Base-by-base conservation (phyloP, 2,797 vertebrate species). In the Sebastes miniatus region DNA sequence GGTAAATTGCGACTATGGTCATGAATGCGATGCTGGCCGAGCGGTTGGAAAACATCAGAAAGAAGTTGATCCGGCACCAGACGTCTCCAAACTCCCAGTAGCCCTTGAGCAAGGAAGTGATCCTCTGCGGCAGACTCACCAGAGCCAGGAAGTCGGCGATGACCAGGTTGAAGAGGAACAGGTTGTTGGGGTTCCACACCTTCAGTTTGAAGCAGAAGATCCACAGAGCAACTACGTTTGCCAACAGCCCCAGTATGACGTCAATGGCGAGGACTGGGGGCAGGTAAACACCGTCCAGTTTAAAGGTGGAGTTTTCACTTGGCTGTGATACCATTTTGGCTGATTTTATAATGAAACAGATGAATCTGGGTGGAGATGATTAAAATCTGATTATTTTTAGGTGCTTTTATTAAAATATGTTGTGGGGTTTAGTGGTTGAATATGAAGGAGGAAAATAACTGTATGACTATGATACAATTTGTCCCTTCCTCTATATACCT, bases 191-290 rank as follows among this genome's bases (percentile, higher is more conserved):
- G 78, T 91, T 94, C 92, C 92, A 94, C 7, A 47, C 2, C 82
- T 90, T 96, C 80, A 93, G 83, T 18, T 87, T 92, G 50, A 94
- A 96, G 78, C 91, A 95, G 91, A 97, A 96, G 24, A 95, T 93
- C 64, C 91, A 95, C 68, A 95, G 81, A 25, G 94, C 91, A 0
- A 95, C 27, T 0, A 89, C 13, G 5, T 95, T 95, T 52, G 94
- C 96, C 0, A 96, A 77, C 27, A 94, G 62, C 31, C 93, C 93
- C 85, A 94, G 86, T 4, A 95, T 43, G 2, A 97, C 95, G 4
- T 96, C 94, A 1, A 95, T 43, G 39, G 86, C 87, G 76, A 96
- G 91, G 31, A 95, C 25, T 0, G 94, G 89, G 0, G 93, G 94
- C 67, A 96, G 77, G 54, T 95, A 79, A 36, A 89, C 2, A 2